These are phyloP conservation scores for Spilogale gracilis DNA, from an alignment of 2,113 vertebrate species.

Conservation along the genomic window DNA sequence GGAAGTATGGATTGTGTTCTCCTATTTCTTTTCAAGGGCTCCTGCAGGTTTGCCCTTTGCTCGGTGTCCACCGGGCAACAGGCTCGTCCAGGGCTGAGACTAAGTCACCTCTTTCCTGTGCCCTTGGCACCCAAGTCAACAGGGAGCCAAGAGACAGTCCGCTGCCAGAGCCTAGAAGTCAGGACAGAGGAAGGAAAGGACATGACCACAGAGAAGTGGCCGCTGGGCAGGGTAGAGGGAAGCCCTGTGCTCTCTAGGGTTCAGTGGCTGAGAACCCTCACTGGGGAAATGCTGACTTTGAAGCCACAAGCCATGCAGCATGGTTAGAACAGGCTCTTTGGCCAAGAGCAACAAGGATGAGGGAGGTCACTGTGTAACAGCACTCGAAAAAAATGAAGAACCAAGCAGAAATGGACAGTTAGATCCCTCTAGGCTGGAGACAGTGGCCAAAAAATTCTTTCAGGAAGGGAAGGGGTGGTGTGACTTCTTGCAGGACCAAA, in stretches of 20 bases:
- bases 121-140: background rate
- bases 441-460: constrained; percentile 40
- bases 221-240: background rate
- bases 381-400: constrained; percentile 42
- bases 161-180: constrained; percentile 43
- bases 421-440: background rate
- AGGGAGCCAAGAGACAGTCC: constrained; percentile 29
- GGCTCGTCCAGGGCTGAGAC: background rate
- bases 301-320: constrained; percentile 65
- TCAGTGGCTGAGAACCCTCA: constrained; percentile 50
- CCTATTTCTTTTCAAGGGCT: constrained; percentile 28
- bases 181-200: constrained; percentile 63
- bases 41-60: background rate
- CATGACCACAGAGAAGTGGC: constrained; percentile 63
- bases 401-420: constrained; percentile 62
- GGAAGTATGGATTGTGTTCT: constrained; percentile 50
- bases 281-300: constrained; percentile 63
- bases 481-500: constrained; percentile 56
- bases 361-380: constrained; percentile 44
- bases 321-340: constrained; percentile 7
- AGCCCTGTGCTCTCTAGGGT: background rate
- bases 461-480: background rate
- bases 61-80: background rate
- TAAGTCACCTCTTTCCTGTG: background rate
- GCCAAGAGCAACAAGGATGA: constrained; percentile 71